Percentiles rank a stretch among this genome's conserved stretches.
Evolutionary conservation across 2,888 invertebrate species (phyloP).

Genomic region (Alitta virens): DNA sequence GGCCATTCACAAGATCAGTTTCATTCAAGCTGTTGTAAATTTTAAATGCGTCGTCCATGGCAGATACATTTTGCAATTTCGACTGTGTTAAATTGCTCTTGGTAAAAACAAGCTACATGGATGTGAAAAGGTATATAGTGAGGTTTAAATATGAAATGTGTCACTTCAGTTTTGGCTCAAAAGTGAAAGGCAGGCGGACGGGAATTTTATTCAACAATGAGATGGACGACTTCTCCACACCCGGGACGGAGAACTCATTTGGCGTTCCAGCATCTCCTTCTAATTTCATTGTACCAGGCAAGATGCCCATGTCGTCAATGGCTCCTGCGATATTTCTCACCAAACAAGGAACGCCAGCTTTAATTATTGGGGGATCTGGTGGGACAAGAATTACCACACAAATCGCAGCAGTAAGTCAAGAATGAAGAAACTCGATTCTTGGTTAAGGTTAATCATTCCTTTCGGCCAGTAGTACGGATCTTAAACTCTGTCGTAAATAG

Average conservation of each 20-base stretch:
- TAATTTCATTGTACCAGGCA: slow-evolving; percentile 79
- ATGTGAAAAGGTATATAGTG: too few relatives aligned
- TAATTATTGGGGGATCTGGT: slow-evolving; percentile 80
- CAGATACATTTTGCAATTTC: too few relatives aligned
- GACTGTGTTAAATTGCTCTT: too few relatives aligned
- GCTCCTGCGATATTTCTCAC: slow-evolving; percentile 77
- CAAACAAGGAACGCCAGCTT: slow-evolving; percentile 66
- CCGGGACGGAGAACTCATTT: slow-evolving; percentile 56
- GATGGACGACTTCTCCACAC: slow-evolving; percentile 87
- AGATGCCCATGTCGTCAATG: slow-evolving; percentile 88
- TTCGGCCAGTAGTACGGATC: too few relatives aligned
- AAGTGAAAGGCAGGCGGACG: slow-evolving; percentile 53
- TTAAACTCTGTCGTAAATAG: too few relatives aligned
- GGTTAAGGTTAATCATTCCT: too few relatives aligned
- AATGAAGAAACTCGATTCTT: too few relatives aligned
- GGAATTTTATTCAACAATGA: slow-evolving; percentile 88
- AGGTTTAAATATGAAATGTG: too few relatives aligned
- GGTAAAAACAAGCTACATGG: too few relatives aligned
- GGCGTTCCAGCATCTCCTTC: slow-evolving; percentile 69
- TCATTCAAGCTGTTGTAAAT: too few relatives aligned
- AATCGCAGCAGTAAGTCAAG: slow-evolving; percentile 57
- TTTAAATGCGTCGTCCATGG: too few relatives aligned
- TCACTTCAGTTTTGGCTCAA: slow-evolving; percentile 75
- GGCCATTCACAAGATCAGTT: too few relatives aligned
- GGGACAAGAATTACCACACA: slow-evolving; percentile 86